Percentiles rank a stretch among this genome's conserved stretches.
Conservation (phyloP, 2,888 invertebrate species). For the Magallana nippona region DNA sequence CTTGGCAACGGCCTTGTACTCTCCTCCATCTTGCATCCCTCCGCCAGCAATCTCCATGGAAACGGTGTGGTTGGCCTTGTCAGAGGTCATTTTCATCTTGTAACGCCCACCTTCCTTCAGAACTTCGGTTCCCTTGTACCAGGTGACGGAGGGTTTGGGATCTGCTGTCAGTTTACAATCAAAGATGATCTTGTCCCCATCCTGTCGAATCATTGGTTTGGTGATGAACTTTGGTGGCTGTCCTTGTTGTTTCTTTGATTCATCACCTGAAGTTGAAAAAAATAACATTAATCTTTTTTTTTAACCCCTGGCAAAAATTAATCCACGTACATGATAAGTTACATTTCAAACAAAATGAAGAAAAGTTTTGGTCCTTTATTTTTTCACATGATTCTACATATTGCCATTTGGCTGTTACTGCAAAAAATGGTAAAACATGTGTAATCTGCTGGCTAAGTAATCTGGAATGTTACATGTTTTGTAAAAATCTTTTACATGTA, state of each 20-base stretch:
- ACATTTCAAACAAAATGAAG: too few species aligned
- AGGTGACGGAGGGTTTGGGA: constrained; percentile 90
- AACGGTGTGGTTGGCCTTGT: constrained; percentile 89
- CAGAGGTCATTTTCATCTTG: constrained; percentile 81
- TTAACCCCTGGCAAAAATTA: too few species aligned
- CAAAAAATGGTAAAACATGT: too few species aligned
- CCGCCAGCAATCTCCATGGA: constrained; percentile 92
- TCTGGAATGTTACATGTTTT: too few species aligned
- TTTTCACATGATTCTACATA: too few species aligned
- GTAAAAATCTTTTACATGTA: too few species aligned
- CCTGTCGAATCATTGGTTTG: constrained; percentile 99
- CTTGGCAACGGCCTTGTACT: constrained; percentile 95
- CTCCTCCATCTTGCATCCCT: constrained; percentile 89
- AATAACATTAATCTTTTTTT: neutral
- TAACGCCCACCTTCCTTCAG: constrained; percentile 90
- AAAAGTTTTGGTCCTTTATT: too few species aligned
- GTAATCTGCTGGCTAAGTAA: too few species aligned
- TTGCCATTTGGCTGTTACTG: too few species aligned
- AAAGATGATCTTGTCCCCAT: constrained; percentile 88
- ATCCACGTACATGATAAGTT: too few species aligned
- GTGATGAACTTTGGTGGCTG: constrained; percentile 92
- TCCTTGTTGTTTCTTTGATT: constrained; percentile 59
- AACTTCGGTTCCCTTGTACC: constrained; percentile 94
- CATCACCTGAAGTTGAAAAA: constrained; percentile 48
- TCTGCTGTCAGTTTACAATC: constrained; percentile 76